phyloP scores from a whole-genome alignment of 1,140 invertebrate genomes.

The Drosophila simulans region DNA sequence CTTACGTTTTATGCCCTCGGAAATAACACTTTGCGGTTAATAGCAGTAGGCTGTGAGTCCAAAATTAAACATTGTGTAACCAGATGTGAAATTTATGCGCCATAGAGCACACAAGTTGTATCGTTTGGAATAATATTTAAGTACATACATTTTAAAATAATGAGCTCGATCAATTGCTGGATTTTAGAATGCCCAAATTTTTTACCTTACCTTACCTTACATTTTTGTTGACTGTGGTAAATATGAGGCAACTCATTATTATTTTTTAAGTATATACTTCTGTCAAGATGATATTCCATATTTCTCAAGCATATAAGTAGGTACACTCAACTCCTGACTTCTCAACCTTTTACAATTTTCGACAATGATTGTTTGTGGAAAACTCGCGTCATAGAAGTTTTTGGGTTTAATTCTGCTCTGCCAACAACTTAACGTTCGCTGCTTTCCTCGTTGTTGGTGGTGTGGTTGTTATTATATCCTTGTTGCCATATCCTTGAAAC shows the following conservation, averaged over 20 bases:
- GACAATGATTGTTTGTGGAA: slow-evolving; percentile 31
- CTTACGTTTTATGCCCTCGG: not conserved
- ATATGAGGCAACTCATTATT: too few species aligned
- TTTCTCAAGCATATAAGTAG: not conserved
- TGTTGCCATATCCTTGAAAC: slow-evolving; percentile 75
- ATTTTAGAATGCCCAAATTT: too few species aligned
- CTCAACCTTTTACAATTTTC: not conserved
- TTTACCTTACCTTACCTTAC: too few species aligned
- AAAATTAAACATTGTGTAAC: not conserved
- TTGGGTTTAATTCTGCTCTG: slow-evolving; percentile 58
- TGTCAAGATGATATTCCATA: not conserved
- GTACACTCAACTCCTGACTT: too few species aligned
- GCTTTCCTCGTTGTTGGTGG: slow-evolving; percentile 28
- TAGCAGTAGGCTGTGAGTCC: not conserved
- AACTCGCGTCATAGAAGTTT: slow-evolving; percentile 27
- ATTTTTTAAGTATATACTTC: not conserved
- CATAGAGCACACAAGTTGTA: too few species aligned
- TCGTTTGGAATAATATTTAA: too few species aligned
- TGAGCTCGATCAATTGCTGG: too few species aligned
- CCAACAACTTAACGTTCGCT: slow-evolving; percentile 66
- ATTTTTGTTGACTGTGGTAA: too few species aligned
- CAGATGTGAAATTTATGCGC: too few species aligned
- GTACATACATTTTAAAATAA: too few species aligned
- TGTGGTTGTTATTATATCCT: slow-evolving; percentile 37
- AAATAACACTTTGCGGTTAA: slow-evolving; percentile 24